Evolutionary conservation across 2,113 vertebrate species (phyloP).

Genomic region (Lophius piscatorius): DNA sequence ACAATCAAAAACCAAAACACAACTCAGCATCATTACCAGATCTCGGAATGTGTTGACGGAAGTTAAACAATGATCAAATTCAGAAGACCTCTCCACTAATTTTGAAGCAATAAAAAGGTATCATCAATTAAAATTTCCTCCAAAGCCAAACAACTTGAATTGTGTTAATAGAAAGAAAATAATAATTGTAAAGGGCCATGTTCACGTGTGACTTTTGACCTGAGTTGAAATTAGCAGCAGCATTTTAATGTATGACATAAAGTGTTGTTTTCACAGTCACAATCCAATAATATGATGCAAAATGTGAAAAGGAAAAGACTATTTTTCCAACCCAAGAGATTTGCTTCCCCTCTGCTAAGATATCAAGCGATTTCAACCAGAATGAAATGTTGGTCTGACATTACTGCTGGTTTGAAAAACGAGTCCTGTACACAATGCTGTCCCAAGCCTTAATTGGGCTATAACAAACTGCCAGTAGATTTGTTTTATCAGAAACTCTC

Average conservation of each 20-base stretch:
- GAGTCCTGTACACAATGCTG: slow-evolving; percentile 44
- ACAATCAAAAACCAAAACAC: background rate
- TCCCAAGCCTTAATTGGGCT: slow-evolving; percentile 22
- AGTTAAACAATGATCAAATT: too few species aligned
- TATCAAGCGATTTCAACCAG: slow-evolving; percentile 35
- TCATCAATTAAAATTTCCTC: too few species aligned
- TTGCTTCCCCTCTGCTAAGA: slow-evolving; percentile 36
- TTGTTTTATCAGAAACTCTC: slow-evolving; percentile 53
- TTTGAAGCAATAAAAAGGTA: too few species aligned
- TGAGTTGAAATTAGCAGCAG: too few species aligned
- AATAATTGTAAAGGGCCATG: too few species aligned
- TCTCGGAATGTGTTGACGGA: background rate
- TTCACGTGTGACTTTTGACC: too few species aligned
- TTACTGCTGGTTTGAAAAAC: slow-evolving; percentile 45
- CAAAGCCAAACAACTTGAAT: too few species aligned
- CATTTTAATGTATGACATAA: too few species aligned
- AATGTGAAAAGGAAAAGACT: too few species aligned
- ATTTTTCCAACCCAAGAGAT: slow-evolving; percentile 35
- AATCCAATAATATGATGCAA: slow-evolving; percentile 4
- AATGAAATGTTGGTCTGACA: slow-evolving; percentile 19
- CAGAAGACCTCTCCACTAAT: too few species aligned
- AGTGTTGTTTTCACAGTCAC: too few species aligned
- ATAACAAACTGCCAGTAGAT: slow-evolving; percentile 41
- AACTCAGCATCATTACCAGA: background rate
- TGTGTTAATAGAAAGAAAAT: too few species aligned